A percentile compares a stretch with the other conserved stretches of the same genome.
Evolutionary conservation across 2,113 vertebrate genomes (phyloP).

Genomic region (Psilopsiagon aymara): DNA sequence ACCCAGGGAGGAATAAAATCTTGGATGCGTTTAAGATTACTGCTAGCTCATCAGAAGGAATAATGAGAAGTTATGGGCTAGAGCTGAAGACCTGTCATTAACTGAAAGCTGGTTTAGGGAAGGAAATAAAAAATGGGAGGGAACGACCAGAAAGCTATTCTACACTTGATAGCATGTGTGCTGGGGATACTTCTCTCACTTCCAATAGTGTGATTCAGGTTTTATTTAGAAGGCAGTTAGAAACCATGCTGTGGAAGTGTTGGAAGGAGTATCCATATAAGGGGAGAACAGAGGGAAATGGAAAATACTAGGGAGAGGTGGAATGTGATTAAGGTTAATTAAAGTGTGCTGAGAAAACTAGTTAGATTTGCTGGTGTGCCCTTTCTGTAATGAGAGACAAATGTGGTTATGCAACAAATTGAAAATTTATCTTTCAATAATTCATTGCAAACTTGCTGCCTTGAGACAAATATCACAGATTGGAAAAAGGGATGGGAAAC

Average conservation of each 20-base stretch:
- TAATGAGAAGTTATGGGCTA: slow-evolving; percentile 43
- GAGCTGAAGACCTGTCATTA: slow-evolving; percentile 1
- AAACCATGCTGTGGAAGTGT: background rate
- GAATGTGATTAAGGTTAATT: slow-evolving; percentile 46
- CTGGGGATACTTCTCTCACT: background rate
- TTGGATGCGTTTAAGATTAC: slow-evolving; percentile 34
- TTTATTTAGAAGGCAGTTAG: background rate
- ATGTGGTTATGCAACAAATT: background rate
- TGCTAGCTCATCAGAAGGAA: slow-evolving; percentile 31
- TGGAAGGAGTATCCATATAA: background rate
- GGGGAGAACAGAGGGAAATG: background rate
- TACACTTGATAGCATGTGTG: background rate
- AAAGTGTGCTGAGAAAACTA: slow-evolving; percentile 28
- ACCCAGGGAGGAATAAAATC: slow-evolving; percentile 34
- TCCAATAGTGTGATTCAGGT: background rate
- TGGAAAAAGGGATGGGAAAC: background rate
- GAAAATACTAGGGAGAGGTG: background rate
- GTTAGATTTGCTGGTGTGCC: slow-evolving; percentile 3
- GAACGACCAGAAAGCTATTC: background rate
- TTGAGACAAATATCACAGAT: slow-evolving; percentile 35
- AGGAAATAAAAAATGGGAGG: background rate
- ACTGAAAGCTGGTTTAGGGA: background rate
- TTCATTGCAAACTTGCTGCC: slow-evolving; percentile 33
- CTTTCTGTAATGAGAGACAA: slow-evolving; percentile 8
- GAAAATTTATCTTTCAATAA: slow-evolving; percentile 46